Evolutionary conservation across 2,113 vertebrate genomes (phyloP).

Genomic region (Onychostoma macrolepis): DNA sequence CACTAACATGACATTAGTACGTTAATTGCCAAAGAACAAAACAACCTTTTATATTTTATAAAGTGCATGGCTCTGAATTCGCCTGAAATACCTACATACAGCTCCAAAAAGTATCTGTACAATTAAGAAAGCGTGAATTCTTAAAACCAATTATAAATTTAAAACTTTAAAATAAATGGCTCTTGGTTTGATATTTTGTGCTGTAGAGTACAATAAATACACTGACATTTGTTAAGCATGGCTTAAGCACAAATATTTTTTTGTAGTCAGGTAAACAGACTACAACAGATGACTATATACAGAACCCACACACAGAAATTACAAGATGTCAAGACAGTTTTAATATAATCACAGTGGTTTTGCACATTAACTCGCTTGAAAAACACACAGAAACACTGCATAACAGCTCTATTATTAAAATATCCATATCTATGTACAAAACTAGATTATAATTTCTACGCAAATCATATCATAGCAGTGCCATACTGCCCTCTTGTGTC

Average conservation of each 20-base stretch:
- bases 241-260: neutral
- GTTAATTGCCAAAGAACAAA: neutral
- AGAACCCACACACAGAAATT: neutral
- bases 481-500: constrained; percentile 48
- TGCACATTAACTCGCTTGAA: neutral
- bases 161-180: neutral
- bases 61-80: neutral
- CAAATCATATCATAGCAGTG: neutral
- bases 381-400: neutral
- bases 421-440: neutral
- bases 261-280: neutral
- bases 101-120: neutral
- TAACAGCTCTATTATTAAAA: constrained; percentile 14
- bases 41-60: neutral
- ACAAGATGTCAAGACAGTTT: neutral
- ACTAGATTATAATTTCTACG: neutral
- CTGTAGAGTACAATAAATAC: neutral
- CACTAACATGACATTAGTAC: neutral
- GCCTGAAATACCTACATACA: neutral
- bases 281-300: neutral
- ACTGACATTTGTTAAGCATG: neutral
- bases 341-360: neutral
- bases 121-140: neutral
- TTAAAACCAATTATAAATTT: no score
- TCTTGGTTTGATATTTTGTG: neutral